phyloP scores from a whole-genome alignment of 2,888 invertebrate species.

The Cotesia congregata region DNA sequence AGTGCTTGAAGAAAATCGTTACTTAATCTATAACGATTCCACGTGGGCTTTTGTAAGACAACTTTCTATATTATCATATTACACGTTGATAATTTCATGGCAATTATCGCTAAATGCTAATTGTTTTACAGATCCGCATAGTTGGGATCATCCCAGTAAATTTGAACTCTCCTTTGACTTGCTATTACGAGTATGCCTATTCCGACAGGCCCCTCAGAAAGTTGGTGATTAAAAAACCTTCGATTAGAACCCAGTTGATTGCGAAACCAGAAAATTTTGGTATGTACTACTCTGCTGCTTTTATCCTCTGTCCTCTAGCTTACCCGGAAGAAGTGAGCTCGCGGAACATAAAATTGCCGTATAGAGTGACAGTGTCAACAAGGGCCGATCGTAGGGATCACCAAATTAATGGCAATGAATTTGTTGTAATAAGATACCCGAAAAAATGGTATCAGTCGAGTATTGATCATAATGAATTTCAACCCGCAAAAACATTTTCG shows the following conservation, averaged over 20 bases:
- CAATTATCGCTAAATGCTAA: not conserved
- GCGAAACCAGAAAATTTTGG: constrained; percentile 49
- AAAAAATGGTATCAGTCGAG: constrained; percentile 24
- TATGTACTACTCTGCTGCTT: constrained; percentile 50
- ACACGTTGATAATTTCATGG: too few species aligned
- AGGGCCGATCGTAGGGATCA: constrained; percentile 23
- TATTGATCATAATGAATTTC: not conserved
- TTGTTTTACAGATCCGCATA: constrained; percentile 49
- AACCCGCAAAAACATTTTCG: constrained; percentile 31
- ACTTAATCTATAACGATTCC: constrained; percentile 16
- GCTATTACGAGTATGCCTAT: constrained; percentile 48
- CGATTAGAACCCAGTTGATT: constrained; percentile 44
- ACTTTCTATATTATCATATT: not conserved
- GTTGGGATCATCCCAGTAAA: constrained; percentile 49
- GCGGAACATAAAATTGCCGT: constrained; percentile 43
- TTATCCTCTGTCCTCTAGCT: constrained; percentile 51
- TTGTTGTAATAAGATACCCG: constrained; percentile 48
- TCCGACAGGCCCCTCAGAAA: not conserved
- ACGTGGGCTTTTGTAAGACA: constrained; percentile 49
- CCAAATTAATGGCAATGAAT: constrained; percentile 33
- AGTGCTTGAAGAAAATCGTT: constrained; percentile 49
- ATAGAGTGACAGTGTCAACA: constrained; percentile 47
- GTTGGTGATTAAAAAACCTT: constrained; percentile 33
- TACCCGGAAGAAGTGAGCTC: constrained; percentile 31
- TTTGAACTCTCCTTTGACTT: constrained; percentile 39